Evolutionary conservation across 2,113 vertebrate genomes (phyloP).

Genomic region (Delphinus delphis): DNA sequence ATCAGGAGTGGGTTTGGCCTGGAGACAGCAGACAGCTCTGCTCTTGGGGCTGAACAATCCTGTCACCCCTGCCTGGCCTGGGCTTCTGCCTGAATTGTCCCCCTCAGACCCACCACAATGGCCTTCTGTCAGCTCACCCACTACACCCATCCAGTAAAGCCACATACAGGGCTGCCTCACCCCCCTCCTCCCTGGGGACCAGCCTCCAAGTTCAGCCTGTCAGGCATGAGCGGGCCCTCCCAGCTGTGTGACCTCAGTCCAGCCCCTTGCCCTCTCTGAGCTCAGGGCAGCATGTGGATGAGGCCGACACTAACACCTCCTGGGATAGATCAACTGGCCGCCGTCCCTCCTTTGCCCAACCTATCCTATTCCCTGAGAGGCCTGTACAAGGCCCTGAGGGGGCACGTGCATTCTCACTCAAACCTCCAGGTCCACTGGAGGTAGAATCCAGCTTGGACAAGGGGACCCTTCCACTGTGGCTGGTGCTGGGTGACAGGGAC

Average conservation of each 20-base stretch:
- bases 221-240: not conserved
- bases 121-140: not conserved
- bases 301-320: not conserved
- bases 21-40: not conserved
- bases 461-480: not conserved
- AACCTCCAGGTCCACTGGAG: not conserved
- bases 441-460: not conserved
- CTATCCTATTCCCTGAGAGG: not conserved
- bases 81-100: not conserved
- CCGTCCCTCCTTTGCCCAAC: not conserved
- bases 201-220: not conserved
- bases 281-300: not conserved
- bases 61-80: not conserved
- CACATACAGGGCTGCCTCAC: not conserved
- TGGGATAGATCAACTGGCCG: not conserved
- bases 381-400: not conserved
- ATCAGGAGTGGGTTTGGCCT: not conserved
- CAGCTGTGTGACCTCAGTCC: not conserved
- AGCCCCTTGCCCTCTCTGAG: not conserved
- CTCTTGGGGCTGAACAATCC: not conserved
- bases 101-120: not conserved
- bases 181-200: not conserved
- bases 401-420: not conserved
- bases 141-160: not conserved
- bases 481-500: not conserved